Evolutionary conservation across 2,888 invertebrate species (phyloP).

Genomic region (Platycheirus rosarum): DNA sequence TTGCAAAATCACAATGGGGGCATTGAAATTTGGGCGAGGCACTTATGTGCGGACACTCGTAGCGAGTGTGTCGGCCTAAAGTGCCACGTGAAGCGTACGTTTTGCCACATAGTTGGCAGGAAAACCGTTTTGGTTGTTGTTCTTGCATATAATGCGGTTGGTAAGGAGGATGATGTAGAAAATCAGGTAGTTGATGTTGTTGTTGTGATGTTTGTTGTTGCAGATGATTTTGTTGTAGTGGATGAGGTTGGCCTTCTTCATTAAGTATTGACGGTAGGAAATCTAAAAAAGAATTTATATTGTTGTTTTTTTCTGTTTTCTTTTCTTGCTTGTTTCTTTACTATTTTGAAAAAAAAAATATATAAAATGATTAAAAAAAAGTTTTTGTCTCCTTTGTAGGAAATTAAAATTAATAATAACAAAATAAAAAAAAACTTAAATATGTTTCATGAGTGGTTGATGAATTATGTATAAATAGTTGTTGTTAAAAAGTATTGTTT

Average conservation of each 20-base stretch:
- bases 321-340: conserved; percentile 19
- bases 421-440: conserved; percentile 2
- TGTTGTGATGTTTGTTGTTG: too few species aligned
- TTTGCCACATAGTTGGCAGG: conserved; percentile 76
- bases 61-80: conserved; percentile 86
- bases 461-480: neutral
- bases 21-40: conserved; percentile 88
- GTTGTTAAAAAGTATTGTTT: neutral
- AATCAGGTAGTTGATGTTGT: conserved; percentile 34
- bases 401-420: conserved; percentile 10
- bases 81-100: conserved; percentile 82
- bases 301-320: conserved; percentile 46
- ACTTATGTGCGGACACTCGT: conserved; percentile 88
- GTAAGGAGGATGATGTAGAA: conserved; percentile 36
- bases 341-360: conserved; percentile 30
- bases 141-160: conserved; percentile 35
- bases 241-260: conserved; percentile 44
- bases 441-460: conserved; percentile 13
- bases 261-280: conserved; percentile 60
- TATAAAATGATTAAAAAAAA: conserved; percentile 21
- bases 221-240: conserved; percentile 25
- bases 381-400: neutral
- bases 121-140: conserved; percentile 69
- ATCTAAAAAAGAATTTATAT: conserved; percentile 69
- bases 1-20: conserved; percentile 87